These are phyloP conservation scores for Oenanthe melanoleuca DNA, from an alignment of 2,113 vertebrate genomes.

Conservation along the genomic window DNA sequence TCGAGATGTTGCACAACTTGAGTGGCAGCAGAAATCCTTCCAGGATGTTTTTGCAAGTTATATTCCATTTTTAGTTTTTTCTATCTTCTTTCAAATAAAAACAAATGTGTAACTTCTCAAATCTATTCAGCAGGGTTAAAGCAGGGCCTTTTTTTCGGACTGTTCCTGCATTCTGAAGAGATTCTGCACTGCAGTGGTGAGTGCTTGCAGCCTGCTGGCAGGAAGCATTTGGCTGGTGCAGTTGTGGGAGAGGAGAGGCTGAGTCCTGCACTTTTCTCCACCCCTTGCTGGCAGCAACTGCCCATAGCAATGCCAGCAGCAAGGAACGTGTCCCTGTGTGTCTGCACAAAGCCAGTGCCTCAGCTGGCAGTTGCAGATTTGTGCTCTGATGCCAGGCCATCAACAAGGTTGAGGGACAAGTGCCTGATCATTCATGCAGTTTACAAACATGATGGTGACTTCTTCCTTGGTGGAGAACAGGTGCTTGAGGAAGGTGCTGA, in stretches of 20 bases:
- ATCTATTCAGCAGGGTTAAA: not conserved
- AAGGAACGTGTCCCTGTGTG: rapidly evolving
- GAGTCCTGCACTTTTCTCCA: not conserved
- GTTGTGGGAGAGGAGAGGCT: not conserved
- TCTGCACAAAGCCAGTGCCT: not conserved
- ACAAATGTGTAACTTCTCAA: not conserved
- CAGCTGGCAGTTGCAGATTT: not conserved
- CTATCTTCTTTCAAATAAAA: not conserved
- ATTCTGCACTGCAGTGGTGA: not conserved
- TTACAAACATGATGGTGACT: not conserved
- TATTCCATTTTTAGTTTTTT: not conserved
- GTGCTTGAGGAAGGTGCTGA: not conserved
- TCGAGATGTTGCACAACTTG: not conserved
- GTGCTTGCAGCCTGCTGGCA: not conserved
- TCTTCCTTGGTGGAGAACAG: not conserved
- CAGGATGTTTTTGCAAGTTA: not conserved
- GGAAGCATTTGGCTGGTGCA: not conserved
- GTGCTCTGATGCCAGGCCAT: rapidly evolving
- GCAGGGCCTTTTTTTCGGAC: not conserved
- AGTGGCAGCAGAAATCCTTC: conserved; percentile 16
- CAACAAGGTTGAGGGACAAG: not conserved
- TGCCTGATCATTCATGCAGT: not conserved
- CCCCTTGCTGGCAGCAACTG: not conserved
- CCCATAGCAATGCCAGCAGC: not conserved
- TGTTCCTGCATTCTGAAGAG: not conserved